These are phyloP conservation scores for Ochotona princeps DNA, from an alignment of 2,113 vertebrate species.

Conservation along the genomic window DNA sequence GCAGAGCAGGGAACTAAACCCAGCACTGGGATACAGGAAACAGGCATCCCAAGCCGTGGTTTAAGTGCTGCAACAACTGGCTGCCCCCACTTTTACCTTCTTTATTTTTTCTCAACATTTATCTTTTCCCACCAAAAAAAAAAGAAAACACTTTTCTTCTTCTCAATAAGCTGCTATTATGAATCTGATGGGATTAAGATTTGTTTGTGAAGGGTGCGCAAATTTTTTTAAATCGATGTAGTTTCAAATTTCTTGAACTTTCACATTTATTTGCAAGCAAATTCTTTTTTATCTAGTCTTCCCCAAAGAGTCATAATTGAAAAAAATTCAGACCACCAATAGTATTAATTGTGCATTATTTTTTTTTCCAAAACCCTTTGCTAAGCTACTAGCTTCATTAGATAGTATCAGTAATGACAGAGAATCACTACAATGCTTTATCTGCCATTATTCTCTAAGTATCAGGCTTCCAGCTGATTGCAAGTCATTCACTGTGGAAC, in stretches of 20 bases:
- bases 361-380: neutral
- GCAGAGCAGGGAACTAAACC: too few species aligned
- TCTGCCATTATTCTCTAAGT: constrained; percentile 9
- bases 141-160: neutral
- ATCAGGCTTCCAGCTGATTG: neutral
- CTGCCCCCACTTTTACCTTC: neutral
- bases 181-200: neutral
- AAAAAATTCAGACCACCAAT: constrained; percentile 4
- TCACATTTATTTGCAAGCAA: neutral
- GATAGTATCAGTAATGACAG: neutral
- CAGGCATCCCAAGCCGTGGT: too few species aligned
- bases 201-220: neutral
- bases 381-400: neutral
- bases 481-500: neutral
- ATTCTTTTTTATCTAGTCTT: neutral
- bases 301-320: neutral
- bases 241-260: constrained; percentile 27
- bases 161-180: neutral
- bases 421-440: neutral
- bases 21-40: too few species aligned
- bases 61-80: too few species aligned
- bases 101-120: neutral
- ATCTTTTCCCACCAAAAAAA: neutral
- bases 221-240: constrained; percentile 11
- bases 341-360: neutral